These are phyloP conservation scores for Bettongia penicillata DNA, from an alignment of 2,113 vertebrate genomes.

Conservation along the genomic window DNA sequence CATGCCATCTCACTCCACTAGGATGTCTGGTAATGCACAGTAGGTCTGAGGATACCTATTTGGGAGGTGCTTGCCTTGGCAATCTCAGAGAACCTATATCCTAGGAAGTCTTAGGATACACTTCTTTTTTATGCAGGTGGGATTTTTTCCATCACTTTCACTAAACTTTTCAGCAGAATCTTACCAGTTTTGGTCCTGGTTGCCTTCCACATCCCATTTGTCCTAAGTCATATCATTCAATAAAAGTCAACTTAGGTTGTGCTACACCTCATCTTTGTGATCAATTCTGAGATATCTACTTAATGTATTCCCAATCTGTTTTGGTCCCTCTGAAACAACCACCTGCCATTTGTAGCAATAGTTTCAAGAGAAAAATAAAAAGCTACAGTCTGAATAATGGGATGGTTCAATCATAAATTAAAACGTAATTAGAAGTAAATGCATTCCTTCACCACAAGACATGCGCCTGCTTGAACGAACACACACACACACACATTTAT, in stretches of 20 bases:
- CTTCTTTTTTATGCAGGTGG: slow-evolving; percentile 6
- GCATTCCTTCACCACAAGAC: slow-evolving; percentile 48
- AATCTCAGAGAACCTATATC: slow-evolving; percentile 18
- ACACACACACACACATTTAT: slow-evolving; percentile 44
- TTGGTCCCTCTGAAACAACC: slow-evolving; percentile 32
- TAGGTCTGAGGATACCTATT: not conserved
- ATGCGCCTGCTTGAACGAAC: slow-evolving; percentile 63
- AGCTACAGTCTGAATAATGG: not conserved
- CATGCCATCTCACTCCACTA: slow-evolving; percentile 29
- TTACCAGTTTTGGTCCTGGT: not conserved
- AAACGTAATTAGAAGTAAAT: slow-evolving; percentile 13
- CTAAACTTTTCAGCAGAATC: slow-evolving; percentile 34
- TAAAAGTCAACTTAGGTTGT: slow-evolving; percentile 3
- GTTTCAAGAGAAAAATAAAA: slow-evolving; percentile 67
- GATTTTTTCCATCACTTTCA: not conserved
- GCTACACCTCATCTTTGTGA: not conserved
- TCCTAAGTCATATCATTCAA: slow-evolving; percentile 33
- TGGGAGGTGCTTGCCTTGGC: not conserved
- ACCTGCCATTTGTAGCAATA: slow-evolving; percentile 29
- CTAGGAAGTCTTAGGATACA: not conserved
- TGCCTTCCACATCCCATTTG: not conserved
- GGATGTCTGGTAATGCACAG: slow-evolving; percentile 1
- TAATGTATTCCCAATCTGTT: not conserved
- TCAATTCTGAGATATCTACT: slow-evolving; percentile 26
- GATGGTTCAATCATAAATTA: slow-evolving; percentile 51